phyloP scores from a whole-genome alignment of 1,140 invertebrate species.

The Anthonomus grandis region DNA sequence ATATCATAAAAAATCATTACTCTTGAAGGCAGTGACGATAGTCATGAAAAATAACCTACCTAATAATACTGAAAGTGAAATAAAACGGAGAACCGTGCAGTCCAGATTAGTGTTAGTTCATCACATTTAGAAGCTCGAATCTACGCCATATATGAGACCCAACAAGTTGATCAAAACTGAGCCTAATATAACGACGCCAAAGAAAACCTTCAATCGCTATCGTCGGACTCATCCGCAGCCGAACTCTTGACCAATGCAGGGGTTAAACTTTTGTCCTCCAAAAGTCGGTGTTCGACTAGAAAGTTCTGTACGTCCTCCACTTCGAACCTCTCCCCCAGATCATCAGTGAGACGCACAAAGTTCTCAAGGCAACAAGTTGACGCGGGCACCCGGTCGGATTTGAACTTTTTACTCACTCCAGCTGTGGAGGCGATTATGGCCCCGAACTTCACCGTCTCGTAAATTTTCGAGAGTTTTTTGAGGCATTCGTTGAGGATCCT shows the following conservation, averaged over 20 bases:
- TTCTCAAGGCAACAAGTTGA: slow-evolving; percentile 87
- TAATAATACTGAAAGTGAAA: too few relatives aligned
- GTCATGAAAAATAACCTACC: too few relatives aligned
- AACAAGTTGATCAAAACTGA: too few relatives aligned
- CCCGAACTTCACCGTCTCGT: slow-evolving; percentile 90
- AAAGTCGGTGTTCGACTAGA: slow-evolving; percentile 79
- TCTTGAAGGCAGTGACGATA: too few relatives aligned
- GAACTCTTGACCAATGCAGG: slow-evolving; percentile 39
- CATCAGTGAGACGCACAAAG: slow-evolving; percentile 83
- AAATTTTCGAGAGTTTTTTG: slow-evolving; percentile 71
- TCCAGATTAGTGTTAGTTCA: too few relatives aligned
- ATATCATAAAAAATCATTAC: too few relatives aligned
- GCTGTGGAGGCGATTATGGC: slow-evolving; percentile 70
- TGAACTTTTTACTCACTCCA: slow-evolving; percentile 79
- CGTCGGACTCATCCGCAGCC: slow-evolving; percentile 24
- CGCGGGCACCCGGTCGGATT: slow-evolving; percentile 84
- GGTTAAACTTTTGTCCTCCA: slow-evolving; percentile 62
- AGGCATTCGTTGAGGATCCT: slow-evolving; percentile 84
- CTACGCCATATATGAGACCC: too few relatives aligned
- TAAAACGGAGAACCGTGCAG: too few relatives aligned
- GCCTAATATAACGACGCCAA: too few relatives aligned
- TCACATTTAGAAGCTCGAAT: too few relatives aligned
- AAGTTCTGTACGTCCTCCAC: slow-evolving; percentile 86
- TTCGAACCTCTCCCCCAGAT: slow-evolving; percentile 88
- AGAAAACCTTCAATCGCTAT: slow-evolving; percentile 40